Evolutionary conservation across 37 sponge, comb jelly and placozoan genomes (phyloP), one percentile per base, ranked within the genome.

Genomic region (Ephydatia muelleri): DNA sequence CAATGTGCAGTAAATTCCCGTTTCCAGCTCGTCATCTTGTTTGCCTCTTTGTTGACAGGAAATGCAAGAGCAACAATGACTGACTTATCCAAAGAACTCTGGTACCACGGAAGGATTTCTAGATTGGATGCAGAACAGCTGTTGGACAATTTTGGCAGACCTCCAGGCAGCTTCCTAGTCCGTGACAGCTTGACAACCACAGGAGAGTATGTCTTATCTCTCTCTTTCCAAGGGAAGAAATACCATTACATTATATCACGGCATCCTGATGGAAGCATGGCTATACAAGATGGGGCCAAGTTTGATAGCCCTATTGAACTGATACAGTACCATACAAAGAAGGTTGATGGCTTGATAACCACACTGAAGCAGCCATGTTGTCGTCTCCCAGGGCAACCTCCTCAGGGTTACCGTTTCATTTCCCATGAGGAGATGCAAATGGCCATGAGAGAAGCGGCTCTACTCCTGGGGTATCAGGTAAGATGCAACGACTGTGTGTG

Each of bases 151-250:
- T 2, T 16, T 29, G 91, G 90, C n/a, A 9, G 16, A 23, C 47
- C 47, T 2, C 87, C 91, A 2, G 97, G 97, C n/a, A 70, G 26
- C 30, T 96, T 73, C 57, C 89, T 96, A 31, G 82, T 96, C 1
- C 81, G 97, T 37, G 97, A 96, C 79, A 96, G 92, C 38, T 48
- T 93, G 39, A 83, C 87, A 0, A 89, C 47, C n/a, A 89, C 94
- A 19, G 97, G 94, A 14, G 97, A 96, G 64, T 96, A 88, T 67
- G 94, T 89, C 0, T 88, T 96, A n/a, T 94, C 97, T 21, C 78
- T 96, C 5, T 83, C 77, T 32, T 82, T 83, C 34, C 36, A 84
- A 67, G 74, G 80, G 8, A 84, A 83, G 48, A 79, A 75, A 31
- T 94, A 76, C 65, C 95, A 94, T 81, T 94, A 94, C 49, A 86